These are phyloP conservation scores for Phrynocephalus versicolor DNA, from an alignment of 2,113 vertebrate genomes.

Conservation along the genomic window DNA sequence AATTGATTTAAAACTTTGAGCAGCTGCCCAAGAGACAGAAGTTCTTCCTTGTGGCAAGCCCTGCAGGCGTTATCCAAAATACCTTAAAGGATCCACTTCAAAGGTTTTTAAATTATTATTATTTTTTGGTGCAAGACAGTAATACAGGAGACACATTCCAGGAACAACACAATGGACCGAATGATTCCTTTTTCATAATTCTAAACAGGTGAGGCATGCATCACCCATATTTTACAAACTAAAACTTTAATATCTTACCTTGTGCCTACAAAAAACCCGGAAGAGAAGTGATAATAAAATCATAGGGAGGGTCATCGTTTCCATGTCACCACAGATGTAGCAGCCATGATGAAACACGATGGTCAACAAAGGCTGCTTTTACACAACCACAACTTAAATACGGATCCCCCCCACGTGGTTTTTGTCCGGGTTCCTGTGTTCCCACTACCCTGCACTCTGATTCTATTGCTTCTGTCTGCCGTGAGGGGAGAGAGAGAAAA, in stretches of 20 bases:
- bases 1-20: not conserved
- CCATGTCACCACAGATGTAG: no score
- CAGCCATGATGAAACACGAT: not conserved
- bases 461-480: no score
- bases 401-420: no score
- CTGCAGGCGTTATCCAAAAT: not conserved
- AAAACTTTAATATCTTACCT: no score
- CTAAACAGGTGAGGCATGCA: no score
- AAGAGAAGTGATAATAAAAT: not conserved
- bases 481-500: no score
- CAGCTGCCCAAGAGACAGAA: slow-evolving; percentile 8
- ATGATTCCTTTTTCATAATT: not conserved
- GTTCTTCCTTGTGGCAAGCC: not conserved
- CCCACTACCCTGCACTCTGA: no score
- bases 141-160: not conserved
- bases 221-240: not conserved
- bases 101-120: not conserved
- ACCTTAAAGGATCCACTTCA: not conserved
- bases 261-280: not conserved
- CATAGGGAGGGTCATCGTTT: not conserved
- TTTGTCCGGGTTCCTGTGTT: no score
- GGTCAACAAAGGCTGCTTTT: no score
- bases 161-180: not conserved
- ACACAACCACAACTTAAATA: no score
- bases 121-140: not conserved